A percentile compares a stretch with the other conserved stretches of the same genome.
phyloP scores from a whole-genome alignment of 2,113 vertebrate species.

The Sciurus niger region DNA sequence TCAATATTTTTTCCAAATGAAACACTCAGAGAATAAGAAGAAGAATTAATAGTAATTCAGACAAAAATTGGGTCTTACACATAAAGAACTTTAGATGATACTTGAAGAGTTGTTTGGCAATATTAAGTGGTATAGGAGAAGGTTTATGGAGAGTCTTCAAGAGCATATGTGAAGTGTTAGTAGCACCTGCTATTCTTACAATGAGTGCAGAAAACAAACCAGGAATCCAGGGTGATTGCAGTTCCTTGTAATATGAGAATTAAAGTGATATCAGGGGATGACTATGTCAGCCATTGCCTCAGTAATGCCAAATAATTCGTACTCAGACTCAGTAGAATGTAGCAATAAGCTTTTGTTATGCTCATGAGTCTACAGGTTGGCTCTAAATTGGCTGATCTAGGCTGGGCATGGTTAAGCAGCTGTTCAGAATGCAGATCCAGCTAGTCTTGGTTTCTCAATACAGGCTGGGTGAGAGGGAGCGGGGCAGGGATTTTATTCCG shows the following conservation, averaged over 20 bases:
- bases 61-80: conserved; percentile 11
- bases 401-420: neutral
- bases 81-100: conserved; percentile 13
- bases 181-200: neutral
- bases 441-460: neutral
- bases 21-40: conserved; percentile 7
- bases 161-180: neutral
- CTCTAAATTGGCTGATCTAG: neutral
- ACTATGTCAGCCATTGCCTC: neutral
- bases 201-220: neutral
- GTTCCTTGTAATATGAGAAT: conserved; percentile 25
- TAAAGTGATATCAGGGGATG: neutral
- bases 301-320: neutral
- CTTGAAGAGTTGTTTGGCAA: conserved; percentile 58
- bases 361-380: neutral
- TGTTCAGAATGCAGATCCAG: neutral
- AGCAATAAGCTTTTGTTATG: neutral
- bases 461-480: neutral
- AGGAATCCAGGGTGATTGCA: neutral
- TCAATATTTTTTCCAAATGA: conserved; percentile 39
- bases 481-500: neutral
- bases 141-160: neutral
- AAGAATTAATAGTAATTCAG: conserved; percentile 42
- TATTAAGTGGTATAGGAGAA: neutral
- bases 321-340: neutral